Evolutionary conservation across 2,113 vertebrate species (phyloP), one percentile per base, ranked within the genome.

Genomic region (Vombatus ursinus): DNA sequence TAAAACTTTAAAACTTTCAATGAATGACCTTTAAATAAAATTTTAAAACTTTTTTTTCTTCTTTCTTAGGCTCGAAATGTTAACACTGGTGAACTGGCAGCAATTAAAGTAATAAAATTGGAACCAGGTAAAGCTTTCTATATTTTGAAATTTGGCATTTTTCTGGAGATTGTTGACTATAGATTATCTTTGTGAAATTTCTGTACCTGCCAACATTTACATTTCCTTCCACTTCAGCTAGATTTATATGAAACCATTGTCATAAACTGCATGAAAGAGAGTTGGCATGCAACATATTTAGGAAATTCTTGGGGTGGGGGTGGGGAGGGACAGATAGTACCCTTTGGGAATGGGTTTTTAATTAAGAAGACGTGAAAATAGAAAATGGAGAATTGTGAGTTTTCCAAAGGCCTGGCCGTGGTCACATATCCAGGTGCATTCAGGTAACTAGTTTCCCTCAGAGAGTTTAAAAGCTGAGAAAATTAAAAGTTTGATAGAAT

Each of bases 31-130:
- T 96, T 94, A 97, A 37, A 94, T 95, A 31, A 77, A 97, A 95
- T 25, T 54, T 54, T 54, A 54, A 54, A 28, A 77, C 28, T 97
- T 37, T 91, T 96, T 26, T 94, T 12, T 92, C 26, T 53, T 96
- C 28, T 90, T 50, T 97, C 92, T 54, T 97, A 99, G 99, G 99
- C 99, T 97, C 99, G 99, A 96, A 99, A 99, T 99, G 99, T 99
- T 98, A 99, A 98, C 98, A 99, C 99, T 49, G 98, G 99, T 96
- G 99, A 99, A 98, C 99, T 99, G 98, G 99, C 99, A 96, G 99
- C 99, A 96, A 99, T 99, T 99, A 99, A 99, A 99, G 99, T 99
- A 98, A 99, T 99, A 98, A 99, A 99, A 98, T 98, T 99, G 98
- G 99, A 99, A 98, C 99, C 99, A 98, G 99, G 99, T 99, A 99